Percentiles rank a stretch among this genome's conserved stretches.
phyloP scores from a whole-genome alignment of 2,113 vertebrate species.

The Alexandromys fortis region DNA sequence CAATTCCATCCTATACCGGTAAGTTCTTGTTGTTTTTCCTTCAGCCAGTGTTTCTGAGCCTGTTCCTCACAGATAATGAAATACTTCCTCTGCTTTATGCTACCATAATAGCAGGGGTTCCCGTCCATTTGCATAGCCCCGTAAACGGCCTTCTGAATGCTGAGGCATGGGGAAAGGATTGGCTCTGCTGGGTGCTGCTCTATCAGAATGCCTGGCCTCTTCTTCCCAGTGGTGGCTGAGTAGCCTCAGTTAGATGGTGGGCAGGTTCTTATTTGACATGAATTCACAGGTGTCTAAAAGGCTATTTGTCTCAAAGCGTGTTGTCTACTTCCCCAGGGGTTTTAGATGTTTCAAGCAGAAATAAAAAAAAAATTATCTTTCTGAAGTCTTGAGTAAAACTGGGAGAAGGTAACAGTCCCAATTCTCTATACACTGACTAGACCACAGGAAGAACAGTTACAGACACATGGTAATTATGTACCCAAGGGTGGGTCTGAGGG shows the following conservation, averaged over 20 bases:
- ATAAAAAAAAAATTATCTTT: too few relatives aligned
- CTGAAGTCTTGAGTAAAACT: slow-evolving; percentile 3
- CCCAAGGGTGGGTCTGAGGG: background rate
- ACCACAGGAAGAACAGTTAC: background rate
- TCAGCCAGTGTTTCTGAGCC: background rate
- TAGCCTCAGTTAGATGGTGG: background rate
- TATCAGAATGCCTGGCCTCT: background rate
- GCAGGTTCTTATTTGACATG: background rate
- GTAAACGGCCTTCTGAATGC: background rate
- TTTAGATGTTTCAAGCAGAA: background rate
- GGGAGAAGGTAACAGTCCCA: background rate
- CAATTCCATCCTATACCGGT: background rate
- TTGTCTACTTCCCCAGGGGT: background rate
- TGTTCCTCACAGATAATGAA: background rate
- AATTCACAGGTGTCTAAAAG: slow-evolving; percentile 1
- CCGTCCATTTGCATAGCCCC: background rate
- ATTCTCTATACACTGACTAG: background rate
- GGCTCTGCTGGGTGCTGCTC: background rate
- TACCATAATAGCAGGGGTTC: background rate
- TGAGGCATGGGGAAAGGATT: background rate
- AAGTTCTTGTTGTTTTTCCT: background rate
- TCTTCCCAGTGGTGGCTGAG: background rate
- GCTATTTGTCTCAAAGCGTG: background rate
- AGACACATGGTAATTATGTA: background rate
- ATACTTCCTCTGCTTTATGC: background rate